Evolutionary conservation across 2,888 invertebrate genomes (phyloP), one percentile per base, ranked within the genome.

Genomic region (Calameuta pallipes): DNA sequence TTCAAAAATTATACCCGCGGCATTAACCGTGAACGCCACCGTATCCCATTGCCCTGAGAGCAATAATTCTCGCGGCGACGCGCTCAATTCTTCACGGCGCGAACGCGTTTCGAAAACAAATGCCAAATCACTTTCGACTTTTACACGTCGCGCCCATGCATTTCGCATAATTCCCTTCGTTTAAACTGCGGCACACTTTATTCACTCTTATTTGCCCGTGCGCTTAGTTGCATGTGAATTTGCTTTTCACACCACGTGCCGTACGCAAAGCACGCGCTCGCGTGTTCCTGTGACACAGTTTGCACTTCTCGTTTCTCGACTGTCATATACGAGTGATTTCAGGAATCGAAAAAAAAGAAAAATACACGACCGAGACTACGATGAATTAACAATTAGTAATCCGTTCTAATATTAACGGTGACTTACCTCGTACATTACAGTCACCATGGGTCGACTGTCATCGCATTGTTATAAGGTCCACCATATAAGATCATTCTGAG

Each of bases 321-420:
- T 41, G 37, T 75, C 75, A 75, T 33, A 12, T 11, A 13, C 69
- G 76, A 78, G 77, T 56, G 75, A 76, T 78, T 76, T 80, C 75
- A 69, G n/a, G 30, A 69, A 33, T 69, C 30, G 76, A 69, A 35
- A 34, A 34, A 33, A 33, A 35, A 76, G 23, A 41, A 23, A 23
- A 23, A 31, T 23, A 36, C 30, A 31, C 69, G 71, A 76, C 41
- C 30, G 23, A 31, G 34, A 36, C 1, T 2, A 23, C 23, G 9
- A 23, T 56, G 23, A 23, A 56, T 56, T 23, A 23, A 23, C 6
- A 56, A 56, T 23, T 23, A 56, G 56, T 56, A 56, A 56, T 56
- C 56, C 2, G 56, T 56, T 56, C 56, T 56, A 56, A 56, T 56
- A 23, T 56, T 56, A 56, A 56, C 56, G 4, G 6, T 56, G 56